These are phyloP conservation scores for Merops nubicus DNA, from an alignment of 2,113 vertebrate species.

Conservation along the genomic window DNA sequence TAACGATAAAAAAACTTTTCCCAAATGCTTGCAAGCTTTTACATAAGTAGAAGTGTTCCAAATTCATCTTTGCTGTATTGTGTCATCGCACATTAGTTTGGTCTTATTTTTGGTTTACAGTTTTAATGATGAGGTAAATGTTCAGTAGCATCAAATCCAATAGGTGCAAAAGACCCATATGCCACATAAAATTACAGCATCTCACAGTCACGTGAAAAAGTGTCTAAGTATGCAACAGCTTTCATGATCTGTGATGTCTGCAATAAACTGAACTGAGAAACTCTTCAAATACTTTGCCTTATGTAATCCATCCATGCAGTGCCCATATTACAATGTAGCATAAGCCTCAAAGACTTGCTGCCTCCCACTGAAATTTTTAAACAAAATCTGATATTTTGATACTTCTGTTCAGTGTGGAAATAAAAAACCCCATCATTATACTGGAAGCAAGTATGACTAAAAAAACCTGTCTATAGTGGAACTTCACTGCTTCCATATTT, in stretches of 20 bases:
- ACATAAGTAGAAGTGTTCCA: background rate
- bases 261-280: background rate
- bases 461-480: background rate
- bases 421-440: background rate
- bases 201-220: background rate
- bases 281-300: background rate
- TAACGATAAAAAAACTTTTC: fast-evolving
- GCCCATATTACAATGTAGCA: fast-evolving
- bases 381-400: background rate
- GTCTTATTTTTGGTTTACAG: background rate
- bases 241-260: background rate
- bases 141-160: background rate
- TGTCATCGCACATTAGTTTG: background rate
- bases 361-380: background rate
- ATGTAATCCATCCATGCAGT: background rate
- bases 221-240: background rate
- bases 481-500: background rate
- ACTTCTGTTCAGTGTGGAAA: background rate
- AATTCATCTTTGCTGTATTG: background rate
- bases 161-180: background rate
- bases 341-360: background rate
- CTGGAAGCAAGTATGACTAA: background rate
- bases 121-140: background rate
- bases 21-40: background rate
- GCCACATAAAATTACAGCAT: background rate